Evolutionary conservation across 2,888 invertebrate species (phyloP), one percentile per base, ranked within the genome.

Genomic region (Quadroppia sp.): DNA sequence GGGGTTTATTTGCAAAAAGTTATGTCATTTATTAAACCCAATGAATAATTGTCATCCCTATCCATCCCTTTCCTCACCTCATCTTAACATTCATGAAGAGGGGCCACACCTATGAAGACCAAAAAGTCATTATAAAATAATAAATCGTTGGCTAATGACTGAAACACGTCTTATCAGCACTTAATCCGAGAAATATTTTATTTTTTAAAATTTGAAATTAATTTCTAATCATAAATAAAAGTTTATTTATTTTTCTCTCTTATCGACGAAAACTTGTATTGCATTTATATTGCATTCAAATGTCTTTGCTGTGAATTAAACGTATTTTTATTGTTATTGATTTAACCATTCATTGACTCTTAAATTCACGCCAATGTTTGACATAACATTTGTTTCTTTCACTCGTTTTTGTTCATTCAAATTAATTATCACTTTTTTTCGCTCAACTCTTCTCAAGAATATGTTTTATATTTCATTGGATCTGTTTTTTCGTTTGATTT

Each of bases 41-140:
- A n/a, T n/a, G n/a, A n/a, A n/a, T n/a, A n/a, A n/a, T 36, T 36
- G 36, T 36, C 4, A 36, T 36, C 36, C 11, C 36, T 36, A 11
- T 36, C 6, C 36, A 4, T 36, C 36, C 11, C 11, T 11, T 36
- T 11, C 36, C 36, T 4, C 36, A 36, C 36, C n/a, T n/a, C n/a
- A n/a, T n/a, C n/a, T n/a, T n/a, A n/a, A n/a, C n/a, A n/a, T n/a
- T 36, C 36, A 36, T 36, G 11, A 11, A 25, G 23, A 2, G 6
- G 25, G 25, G 53, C 23, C 53, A 53, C 53, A 53, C 53, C 53
- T 53, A n/a, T n/a, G n/a, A 50, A n/a, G 36, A 36, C 36, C n/a
- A 36, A 11, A 9, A 25, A 25, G 20, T 25, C 25, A 23, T 53
- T 53, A 53, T 25, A 53, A 25, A 25, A 53, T 53, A 53, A 53